A percentile compares a stretch with the other conserved stretches of the same genome.
phyloP scores from a whole-genome alignment of 1,140 invertebrate genomes.

The Habropoda laboriosa region DNA sequence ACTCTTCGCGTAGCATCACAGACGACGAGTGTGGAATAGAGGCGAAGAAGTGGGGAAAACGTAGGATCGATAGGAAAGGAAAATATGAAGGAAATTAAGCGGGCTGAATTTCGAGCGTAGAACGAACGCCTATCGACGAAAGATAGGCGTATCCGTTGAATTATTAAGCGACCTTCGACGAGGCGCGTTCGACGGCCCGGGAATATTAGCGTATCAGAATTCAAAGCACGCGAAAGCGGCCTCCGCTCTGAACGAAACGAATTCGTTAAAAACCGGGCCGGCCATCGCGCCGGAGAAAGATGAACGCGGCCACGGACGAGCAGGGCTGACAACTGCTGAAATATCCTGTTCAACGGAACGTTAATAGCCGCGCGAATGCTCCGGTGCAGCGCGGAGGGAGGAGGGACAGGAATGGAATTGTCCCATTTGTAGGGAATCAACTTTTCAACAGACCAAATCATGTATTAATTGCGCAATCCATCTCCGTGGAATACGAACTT shows the following conservation, averaged over 20 bases:
- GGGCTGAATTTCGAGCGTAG: background rate
- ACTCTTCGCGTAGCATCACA: background rate
- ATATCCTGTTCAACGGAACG: constrained; percentile 5
- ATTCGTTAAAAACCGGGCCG: background rate
- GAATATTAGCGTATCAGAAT: constrained; percentile 11
- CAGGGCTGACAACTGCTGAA: background rate
- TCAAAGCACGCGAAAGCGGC: background rate
- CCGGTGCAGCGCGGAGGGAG: no score
- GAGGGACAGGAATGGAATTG: background rate
- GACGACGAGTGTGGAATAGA: background rate
- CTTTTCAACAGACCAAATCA: background rate
- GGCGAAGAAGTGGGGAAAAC: no score
- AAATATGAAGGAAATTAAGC: background rate
- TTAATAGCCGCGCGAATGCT: background rate
- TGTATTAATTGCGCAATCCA: background rate
- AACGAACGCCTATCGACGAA: no score
- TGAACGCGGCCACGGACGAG: background rate
- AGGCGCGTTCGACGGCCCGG: background rate
- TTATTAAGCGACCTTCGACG: background rate
- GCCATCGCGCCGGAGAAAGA: background rate
- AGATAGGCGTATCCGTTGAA: background rate
- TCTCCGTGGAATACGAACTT: background rate
- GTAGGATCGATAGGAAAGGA: no score
- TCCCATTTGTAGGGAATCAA: background rate
- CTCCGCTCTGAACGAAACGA: background rate